Base-by-base conservation (phyloP, 2,888 invertebrate species). In the Cyaniris semiargus region DNA sequence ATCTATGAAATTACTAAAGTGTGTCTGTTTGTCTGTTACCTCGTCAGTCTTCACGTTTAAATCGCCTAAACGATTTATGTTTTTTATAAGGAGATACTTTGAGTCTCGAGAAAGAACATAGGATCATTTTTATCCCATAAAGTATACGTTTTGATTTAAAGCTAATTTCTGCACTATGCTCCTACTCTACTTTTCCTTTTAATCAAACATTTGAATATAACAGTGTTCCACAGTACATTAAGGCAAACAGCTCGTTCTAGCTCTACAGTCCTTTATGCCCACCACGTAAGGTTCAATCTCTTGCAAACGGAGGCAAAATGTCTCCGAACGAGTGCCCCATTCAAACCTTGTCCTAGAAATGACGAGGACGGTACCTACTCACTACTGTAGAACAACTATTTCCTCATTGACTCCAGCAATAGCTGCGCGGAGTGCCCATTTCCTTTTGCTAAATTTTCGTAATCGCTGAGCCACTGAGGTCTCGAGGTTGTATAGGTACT, bases 401-500 rank as follows among this genome's bases (percentile, higher is more conserved):
- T 58, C 58, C 58, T 58, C 58, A 58, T 58, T 58, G 58, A 58
- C 21, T 58, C n/a, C 58, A n/a, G 58, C 21, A 58, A 58, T 58
- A 58, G 58, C 58, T n/a, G 58, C 58, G 58, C 18, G 58, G 58
- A 58, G 58, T 58, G 21, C 21, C 58, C 58, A 21, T n/a, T 21
- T 58, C 58, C 58, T 58, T 21, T 10, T 58, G 58, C 10, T 58
- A 3, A 58, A 58, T 58, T 58, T 58, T 58, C 58, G 21, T 58
- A 10, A 21, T 21, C 58, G n/a, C 58, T 21, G n/a, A n/a, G 7
- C 18, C 56, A n/a, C 56, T 56, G 58, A 53, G 53, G 53, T 53
- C 53, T 53, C 53, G 48, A 48, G 15, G 38, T 44, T 44, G 44
- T 44, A 44, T 0, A 34, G 34, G 34, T 34, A 31, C 31, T 31